Base-by-base conservation (phyloP, 2,113 vertebrate genomes). In the Diadophis punctatus region DNA sequence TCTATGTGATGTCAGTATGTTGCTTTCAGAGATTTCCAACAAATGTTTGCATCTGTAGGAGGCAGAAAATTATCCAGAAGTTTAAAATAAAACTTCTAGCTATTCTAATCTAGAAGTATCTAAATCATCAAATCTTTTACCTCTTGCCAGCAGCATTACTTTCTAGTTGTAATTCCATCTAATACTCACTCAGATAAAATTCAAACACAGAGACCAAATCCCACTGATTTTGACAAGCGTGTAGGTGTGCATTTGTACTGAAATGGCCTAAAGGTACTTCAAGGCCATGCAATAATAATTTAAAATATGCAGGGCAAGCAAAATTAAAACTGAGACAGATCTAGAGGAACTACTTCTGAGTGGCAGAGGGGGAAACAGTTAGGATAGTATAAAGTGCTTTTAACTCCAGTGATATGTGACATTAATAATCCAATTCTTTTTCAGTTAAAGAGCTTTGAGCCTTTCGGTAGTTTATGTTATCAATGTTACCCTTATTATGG, bases 121-220 rank as follows among this genome's bases (percentile, higher is more conserved):
- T 90, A 87, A 87, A 93, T 34, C 0, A 89, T 23, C 91, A 43
- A 43, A 87, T 3, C n/a, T 86, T 93, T 91, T 94, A 18, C 53
- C 55, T 88, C 48, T 52, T 93, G n/a, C 49, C 18, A 23, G 93
- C 0, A 88, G 53, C 60, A 91, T 80, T 1, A 1, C 30, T 96
- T 93, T 93, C 39, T 90, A 84, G 10, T 90, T 91, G 93, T 63
- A 48, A 87, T 94, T 91, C 92, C 48, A 25, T 90, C 80, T 94
- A 22, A 92, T 63, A 93, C 94, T 18, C 22, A 90, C 20, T 94
- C 48, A 94, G 46, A 85, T 91, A 56, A 74, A 60, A 93, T 92
- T 63, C 48, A 93, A 94, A 93, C 55, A 0, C 48, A 91, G 0
- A 0, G 93, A 91, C 1, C 11, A 80, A 89, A 93, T 86, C 53